phyloP scores from a whole-genome alignment of 2,888 invertebrate species.

The Acleris cristana region DNA sequence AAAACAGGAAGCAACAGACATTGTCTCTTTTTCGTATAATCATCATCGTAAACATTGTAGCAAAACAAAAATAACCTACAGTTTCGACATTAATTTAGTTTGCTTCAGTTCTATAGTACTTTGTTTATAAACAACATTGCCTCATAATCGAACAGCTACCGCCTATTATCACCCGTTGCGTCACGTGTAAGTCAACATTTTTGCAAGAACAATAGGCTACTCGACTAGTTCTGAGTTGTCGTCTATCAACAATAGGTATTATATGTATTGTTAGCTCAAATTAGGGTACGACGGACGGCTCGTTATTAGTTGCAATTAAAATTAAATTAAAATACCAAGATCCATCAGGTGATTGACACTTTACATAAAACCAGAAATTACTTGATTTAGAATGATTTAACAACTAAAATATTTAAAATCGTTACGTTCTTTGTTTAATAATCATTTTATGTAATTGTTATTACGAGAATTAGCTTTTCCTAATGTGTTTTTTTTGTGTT shows the following conservation, averaged over 20 bases:
- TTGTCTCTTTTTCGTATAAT: no score
- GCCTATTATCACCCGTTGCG: constrained; percentile 23
- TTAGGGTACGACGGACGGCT: constrained; percentile 17
- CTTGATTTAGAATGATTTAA: no score
- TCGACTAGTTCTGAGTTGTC: constrained; percentile 19
- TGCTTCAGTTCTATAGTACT: not conserved
- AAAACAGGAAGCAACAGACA: no score
- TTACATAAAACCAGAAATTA: not conserved
- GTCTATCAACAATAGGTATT: constrained; percentile 27
- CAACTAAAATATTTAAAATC: no score
- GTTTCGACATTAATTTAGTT: not conserved
- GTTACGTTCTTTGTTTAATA: no score
- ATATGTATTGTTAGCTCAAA: constrained; percentile 26
- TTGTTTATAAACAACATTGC: constrained; percentile 29
- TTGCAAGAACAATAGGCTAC: constrained; percentile 27
- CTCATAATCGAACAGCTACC: constrained; percentile 14
- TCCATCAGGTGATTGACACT: not conserved
- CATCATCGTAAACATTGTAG: no score
- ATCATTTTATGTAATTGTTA: no score
- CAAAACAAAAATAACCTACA: not conserved
- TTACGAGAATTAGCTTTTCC: not conserved
- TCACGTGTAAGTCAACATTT: constrained; percentile 25
- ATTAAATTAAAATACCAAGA: constrained; percentile 12
- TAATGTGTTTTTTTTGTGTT: constrained; percentile 46
- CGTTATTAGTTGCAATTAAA: constrained; percentile 7